These are phyloP conservation scores for Atta texana DNA, from an alignment of 1,140 invertebrate species.

Conservation along the genomic window DNA sequence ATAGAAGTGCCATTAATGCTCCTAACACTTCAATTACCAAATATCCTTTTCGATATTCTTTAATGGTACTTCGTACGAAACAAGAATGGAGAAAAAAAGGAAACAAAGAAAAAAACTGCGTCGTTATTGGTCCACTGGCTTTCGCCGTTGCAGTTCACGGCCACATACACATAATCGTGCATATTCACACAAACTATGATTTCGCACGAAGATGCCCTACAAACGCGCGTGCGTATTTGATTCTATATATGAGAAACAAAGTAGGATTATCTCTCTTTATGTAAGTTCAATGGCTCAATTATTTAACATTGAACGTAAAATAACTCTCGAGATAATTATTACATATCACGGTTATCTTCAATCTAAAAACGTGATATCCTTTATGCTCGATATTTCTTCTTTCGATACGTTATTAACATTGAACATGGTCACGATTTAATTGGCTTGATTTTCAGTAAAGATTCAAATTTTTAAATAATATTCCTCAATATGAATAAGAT, in stretches of 20 bases:
- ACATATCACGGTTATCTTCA: constrained; percentile 12
- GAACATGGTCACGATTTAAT: constrained; percentile 8
- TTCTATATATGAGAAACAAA: constrained; percentile 7
- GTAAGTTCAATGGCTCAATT: not conserved
- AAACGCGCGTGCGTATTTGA: constrained; percentile 26
- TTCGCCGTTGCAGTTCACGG: constrained; percentile 73
- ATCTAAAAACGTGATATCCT: not conserved
- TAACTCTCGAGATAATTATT: not conserved
- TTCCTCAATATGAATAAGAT: constrained; percentile 21
- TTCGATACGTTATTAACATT: not conserved
- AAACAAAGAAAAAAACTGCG: constrained; percentile 69
- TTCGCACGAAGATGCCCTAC: constrained; percentile 21
- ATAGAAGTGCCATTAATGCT: constrained; percentile 2
- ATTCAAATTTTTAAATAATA: constrained; percentile 8
- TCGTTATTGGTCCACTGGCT: constrained; percentile 72
- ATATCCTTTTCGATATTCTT: constrained; percentile 24
- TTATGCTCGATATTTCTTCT: not conserved
- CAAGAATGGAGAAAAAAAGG: not conserved
- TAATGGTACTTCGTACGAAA: not conserved
- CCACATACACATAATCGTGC: constrained; percentile 16
- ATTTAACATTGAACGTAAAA: constrained; percentile 8
- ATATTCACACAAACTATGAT: constrained; percentile 14
- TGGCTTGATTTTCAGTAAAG: not conserved
- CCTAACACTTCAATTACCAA: constrained; percentile 1
- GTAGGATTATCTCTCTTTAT: not conserved